These are phyloP conservation scores for Columba guinea DNA, from an alignment of 2,797 vertebrate species.

Conservation along the genomic window DNA sequence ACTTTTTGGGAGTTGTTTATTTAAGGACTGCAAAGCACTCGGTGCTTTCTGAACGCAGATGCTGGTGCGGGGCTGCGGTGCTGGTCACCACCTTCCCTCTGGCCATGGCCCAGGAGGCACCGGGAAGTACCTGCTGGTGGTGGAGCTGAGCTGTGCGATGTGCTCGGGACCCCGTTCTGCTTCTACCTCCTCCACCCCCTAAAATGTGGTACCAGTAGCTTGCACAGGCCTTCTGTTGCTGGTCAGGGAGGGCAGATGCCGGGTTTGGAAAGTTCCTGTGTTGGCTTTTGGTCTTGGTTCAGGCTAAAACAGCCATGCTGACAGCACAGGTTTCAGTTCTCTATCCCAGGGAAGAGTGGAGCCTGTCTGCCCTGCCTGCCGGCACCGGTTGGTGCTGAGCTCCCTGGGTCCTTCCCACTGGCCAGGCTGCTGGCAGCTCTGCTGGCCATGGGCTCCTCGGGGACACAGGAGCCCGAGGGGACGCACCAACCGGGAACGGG, in stretches of 20 bases:
- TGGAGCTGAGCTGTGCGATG: fast-evolving
- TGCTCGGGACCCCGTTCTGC: background rate
- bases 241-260: background rate
- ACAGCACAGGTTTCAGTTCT: background rate
- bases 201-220: background rate
- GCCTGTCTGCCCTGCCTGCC: too few relatives aligned
- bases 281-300: background rate
- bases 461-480: fast-evolving
- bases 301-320: background rate
- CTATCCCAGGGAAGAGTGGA: background rate
- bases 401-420: fast-evolving
- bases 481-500: background rate
- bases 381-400: fast-evolving
- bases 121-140: conserved; percentile 18
- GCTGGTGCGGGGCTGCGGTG: conserved; percentile 74
- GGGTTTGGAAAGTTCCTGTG: background rate
- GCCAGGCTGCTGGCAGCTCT: background rate
- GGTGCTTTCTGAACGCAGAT: conserved; percentile 79
- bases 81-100: conserved; percentile 82
- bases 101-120: conserved; percentile 46
- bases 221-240: fast-evolving
- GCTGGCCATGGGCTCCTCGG: background rate
- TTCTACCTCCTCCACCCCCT: background rate
- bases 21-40: conserved; percentile 83
- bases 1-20: conserved; percentile 86